Percentiles rank a stretch among this genome's conserved stretches.
phyloP scores from a whole-genome alignment of 2,113 vertebrate species.

The Callipepla californica region DNA sequence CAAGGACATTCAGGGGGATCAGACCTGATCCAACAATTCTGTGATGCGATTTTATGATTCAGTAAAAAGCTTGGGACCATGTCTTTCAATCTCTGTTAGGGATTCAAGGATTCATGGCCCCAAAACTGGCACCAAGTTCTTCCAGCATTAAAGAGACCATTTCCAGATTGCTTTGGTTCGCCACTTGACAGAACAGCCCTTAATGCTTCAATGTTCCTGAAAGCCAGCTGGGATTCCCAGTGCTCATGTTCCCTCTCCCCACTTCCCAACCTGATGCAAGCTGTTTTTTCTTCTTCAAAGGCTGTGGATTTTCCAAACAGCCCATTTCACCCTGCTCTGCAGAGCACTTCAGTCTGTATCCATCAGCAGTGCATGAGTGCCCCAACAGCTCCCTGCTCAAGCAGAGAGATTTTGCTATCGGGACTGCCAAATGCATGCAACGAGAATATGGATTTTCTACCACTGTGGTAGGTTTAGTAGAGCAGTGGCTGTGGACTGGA shows the following conservation, averaged over 20 bases:
- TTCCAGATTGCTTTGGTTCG: background rate
- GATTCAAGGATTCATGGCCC: background rate
- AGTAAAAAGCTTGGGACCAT: background rate
- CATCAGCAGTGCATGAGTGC: background rate
- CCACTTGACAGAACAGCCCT: background rate
- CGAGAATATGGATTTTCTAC: background rate
- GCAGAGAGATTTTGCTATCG: background rate
- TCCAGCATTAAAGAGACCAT: background rate
- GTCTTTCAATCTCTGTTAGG: background rate
- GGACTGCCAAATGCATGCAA: background rate
- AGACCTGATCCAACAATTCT: too few species aligned
- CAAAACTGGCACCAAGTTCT: background rate
- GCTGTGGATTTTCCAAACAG: background rate
- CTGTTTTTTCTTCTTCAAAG: background rate
- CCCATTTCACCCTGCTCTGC: background rate
- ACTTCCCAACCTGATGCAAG: background rate
- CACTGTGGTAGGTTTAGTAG: background rate
- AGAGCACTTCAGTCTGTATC: background rate
- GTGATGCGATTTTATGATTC: too few species aligned
- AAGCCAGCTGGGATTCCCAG: background rate
- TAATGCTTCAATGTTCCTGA: background rate
- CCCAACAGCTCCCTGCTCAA: background rate
- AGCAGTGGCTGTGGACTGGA: background rate
- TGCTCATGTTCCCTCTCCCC: background rate
- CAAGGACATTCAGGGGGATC: background rate